Evolutionary conservation across 2,888 invertebrate species (phyloP), one percentile per base, ranked within the genome.

Genomic region (Tetramorium bicarinatum): DNA sequence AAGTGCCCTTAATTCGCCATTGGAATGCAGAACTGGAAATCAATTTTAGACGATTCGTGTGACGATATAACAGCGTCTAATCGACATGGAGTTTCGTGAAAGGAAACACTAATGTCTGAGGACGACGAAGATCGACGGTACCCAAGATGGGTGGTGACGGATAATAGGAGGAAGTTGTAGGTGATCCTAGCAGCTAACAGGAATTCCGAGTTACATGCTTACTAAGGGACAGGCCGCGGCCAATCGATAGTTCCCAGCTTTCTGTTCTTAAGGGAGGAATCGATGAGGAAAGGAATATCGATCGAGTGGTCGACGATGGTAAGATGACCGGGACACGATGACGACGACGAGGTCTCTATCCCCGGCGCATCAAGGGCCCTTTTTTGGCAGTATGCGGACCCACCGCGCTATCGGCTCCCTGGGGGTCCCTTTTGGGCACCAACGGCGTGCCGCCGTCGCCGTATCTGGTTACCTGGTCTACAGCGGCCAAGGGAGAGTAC

Each of bases 381-480:
- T 79, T 79, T 79, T 72, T 47, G 74, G 79, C 25, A 61, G 83
- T 82, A 80, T 83, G 72, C 87, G 87, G 89, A 86, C 89, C 87
- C 69, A 84, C 62, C 69, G 83, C 83, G 62, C 25, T 69, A 87
- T 83, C 83, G 83, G 72, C 90, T 88, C 89, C 89, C 84, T 89
- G 90, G 89, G 89, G 90, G 89, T 89, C 90, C 84, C 87, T 89
- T 91, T 90, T 88, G 89, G 86, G 80, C 85, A 83, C 88, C 80
- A 86, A 87, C 87, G 86, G 89, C 88, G 88, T 90, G 85, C 89
- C 87, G 87, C 87, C 87, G 87, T 85, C 83, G 83, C 82, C 80
- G 89, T 91, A 91, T 92, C 91, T 89, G 91, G 90, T 92, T 92
- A 91, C 91, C 87, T 85, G 83, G 79, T 34, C 72, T 59, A 34